These are phyloP conservation scores for Meriones unguiculatus DNA, from an alignment of 2,113 vertebrate genomes.

Conservation along the genomic window DNA sequence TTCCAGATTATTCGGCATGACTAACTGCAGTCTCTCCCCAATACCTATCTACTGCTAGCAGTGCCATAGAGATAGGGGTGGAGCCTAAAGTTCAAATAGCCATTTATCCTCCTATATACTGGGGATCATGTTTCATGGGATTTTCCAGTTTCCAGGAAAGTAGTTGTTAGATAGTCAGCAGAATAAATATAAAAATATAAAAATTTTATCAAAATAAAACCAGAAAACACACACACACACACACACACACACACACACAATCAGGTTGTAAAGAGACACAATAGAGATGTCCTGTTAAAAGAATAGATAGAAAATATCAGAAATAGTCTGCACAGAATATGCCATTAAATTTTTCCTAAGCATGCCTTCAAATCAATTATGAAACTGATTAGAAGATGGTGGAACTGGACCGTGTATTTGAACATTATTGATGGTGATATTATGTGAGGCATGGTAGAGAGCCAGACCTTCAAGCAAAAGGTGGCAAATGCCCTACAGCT, in stretches of 20 bases:
- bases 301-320: neutral
- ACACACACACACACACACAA: neutral
- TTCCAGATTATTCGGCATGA: neutral
- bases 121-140: neutral
- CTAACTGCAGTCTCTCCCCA: neutral
- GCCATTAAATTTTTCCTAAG: neutral
- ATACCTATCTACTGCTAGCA: neutral
- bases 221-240: neutral
- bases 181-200: too few relatives aligned
- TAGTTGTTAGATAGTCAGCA: neutral
- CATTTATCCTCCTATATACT: neutral
- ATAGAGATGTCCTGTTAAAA: neutral
- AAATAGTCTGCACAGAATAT: neutral
- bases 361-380: neutral
- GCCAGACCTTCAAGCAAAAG: neutral
- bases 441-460: neutral
- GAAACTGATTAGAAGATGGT: neutral
- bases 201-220: neutral
- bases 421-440: neutral
- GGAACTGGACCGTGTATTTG: neutral
- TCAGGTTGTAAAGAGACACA: neutral
- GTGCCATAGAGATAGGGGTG: neutral
- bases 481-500: neutral
- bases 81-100: neutral
- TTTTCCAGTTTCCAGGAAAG: neutral